Percentiles rank a stretch among this genome's conserved stretches.
Conservation (phyloP, 2,888 invertebrate genomes). For the Diarsia mendica region DNA sequence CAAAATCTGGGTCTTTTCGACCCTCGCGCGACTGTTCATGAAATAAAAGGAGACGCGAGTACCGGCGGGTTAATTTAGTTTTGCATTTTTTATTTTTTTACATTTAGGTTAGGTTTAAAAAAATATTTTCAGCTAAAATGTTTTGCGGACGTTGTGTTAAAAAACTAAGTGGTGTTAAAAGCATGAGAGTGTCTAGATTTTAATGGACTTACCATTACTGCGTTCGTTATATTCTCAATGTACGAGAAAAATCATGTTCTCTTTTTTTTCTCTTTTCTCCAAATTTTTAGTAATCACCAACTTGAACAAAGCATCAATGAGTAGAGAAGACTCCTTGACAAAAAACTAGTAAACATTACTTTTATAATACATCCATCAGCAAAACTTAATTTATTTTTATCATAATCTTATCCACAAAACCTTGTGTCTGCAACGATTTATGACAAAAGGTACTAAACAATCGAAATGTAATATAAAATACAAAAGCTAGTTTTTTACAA, state of each 20-base stretch:
- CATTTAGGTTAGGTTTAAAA: not conserved
- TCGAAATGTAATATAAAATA: not conserved
- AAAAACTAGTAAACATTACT: not conserved
- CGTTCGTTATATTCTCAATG: constrained; percentile 18
- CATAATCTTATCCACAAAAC: not conserved
- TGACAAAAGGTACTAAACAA: not conserved
- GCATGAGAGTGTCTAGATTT: constrained; percentile 14
- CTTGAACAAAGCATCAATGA: not conserved
- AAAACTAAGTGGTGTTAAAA: constrained; percentile 19
- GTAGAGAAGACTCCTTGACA: not conserved
- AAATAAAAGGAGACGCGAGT: too few species aligned
- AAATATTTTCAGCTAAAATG: not conserved
- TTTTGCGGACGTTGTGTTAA: not conserved
- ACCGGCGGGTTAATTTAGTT: too few species aligned
- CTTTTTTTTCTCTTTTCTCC: not conserved
- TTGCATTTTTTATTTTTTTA: not conserved
- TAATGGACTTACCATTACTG: constrained; percentile 18
- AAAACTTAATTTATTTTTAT: not conserved
- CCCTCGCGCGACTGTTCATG: too few species aligned
- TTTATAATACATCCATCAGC: not conserved
- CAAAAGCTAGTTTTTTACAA: not conserved
- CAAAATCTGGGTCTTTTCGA: too few species aligned
- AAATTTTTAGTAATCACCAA: not conserved
- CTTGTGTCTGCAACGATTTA: not conserved
- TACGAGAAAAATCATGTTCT: not conserved